Evolutionary conservation across 2,797 vertebrate genomes (phyloP).

Genomic region (Sebastes miniatus): DNA sequence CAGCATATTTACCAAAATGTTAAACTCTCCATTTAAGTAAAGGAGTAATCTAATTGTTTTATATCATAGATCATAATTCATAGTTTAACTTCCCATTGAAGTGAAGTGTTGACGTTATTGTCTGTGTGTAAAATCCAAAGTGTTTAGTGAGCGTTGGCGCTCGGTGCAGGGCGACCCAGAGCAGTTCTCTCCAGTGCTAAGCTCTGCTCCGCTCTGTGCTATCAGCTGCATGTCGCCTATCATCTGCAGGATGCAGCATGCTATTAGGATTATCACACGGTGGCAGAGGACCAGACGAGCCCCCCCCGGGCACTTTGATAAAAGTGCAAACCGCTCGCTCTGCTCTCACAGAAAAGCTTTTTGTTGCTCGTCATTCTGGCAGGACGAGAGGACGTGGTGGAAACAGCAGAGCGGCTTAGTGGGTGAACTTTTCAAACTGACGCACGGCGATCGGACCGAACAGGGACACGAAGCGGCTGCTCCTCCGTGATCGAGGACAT

Average conservation of each 20-base stretch:
- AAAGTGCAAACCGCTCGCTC: constrained; percentile 18
- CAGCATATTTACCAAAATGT: too few species aligned
- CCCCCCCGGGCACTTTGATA: not conserved
- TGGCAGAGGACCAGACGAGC: not conserved
- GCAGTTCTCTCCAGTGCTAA: not conserved
- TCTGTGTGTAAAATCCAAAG: too few species aligned
- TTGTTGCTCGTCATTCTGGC: constrained; percentile 10
- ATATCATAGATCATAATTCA: too few species aligned
- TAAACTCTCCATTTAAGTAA: too few species aligned
- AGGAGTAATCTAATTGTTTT: too few species aligned
- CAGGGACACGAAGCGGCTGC: not conserved
- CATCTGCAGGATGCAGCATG: constrained; percentile 14
- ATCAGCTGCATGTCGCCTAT: not conserved
- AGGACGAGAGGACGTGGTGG: not conserved
- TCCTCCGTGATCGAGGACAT: not conserved
- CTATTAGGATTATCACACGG: constrained; percentile 25
- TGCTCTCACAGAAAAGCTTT: not conserved
- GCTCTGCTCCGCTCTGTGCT: not conserved
- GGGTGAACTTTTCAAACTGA: constrained; percentile 30
- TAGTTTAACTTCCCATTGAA: too few species aligned
- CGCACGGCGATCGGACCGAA: not conserved
- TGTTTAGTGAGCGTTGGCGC: not conserved
- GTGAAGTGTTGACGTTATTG: too few species aligned
- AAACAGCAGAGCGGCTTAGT: not conserved
- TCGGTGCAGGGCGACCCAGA: not conserved